Conservation (phyloP, 2,888 invertebrate genomes). For the Hetaerina titia region DNA sequence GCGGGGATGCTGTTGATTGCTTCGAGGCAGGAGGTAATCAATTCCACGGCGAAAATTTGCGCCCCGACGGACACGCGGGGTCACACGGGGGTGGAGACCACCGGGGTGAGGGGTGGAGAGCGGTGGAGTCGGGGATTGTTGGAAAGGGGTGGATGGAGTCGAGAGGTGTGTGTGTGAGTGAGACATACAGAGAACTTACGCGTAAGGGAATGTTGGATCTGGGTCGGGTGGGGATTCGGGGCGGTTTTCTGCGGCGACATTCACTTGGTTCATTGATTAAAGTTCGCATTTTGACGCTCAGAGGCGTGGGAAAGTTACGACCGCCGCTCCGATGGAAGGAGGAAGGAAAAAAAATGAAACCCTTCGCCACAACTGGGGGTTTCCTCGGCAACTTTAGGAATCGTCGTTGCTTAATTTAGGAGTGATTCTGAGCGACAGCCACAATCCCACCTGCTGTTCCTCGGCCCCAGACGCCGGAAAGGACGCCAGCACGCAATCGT, state of each 20-base stretch:
- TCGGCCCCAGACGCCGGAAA: no score
- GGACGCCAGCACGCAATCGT: no score
- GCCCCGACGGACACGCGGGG: not conserved
- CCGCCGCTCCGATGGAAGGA: not conserved
- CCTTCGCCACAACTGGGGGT: not conserved
- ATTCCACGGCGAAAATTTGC: not conserved
- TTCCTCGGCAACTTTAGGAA: no score
- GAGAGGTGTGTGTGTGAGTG: not conserved
- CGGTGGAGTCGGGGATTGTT: not conserved
- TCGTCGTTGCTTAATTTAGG: no score
- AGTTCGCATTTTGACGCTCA: not conserved
- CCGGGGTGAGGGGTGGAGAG: not conserved
- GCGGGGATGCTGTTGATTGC: constrained; percentile 32
- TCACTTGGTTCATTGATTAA: not conserved
- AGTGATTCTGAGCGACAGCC: no score
- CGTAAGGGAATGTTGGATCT: not conserved
- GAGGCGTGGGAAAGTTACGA: not conserved
- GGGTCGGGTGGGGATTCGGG: no score
- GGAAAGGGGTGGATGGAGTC: not conserved
- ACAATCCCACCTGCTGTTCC: no score
- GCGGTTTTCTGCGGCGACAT: not conserved
- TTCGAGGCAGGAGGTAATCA: not conserved
- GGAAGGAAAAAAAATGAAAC: not conserved
- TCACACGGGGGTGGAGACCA: not conserved
- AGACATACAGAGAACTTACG: not conserved